These are phyloP conservation scores for Opisthocomus hoazin DNA, from an alignment of 2,113 vertebrate genomes.

Conservation along the genomic window DNA sequence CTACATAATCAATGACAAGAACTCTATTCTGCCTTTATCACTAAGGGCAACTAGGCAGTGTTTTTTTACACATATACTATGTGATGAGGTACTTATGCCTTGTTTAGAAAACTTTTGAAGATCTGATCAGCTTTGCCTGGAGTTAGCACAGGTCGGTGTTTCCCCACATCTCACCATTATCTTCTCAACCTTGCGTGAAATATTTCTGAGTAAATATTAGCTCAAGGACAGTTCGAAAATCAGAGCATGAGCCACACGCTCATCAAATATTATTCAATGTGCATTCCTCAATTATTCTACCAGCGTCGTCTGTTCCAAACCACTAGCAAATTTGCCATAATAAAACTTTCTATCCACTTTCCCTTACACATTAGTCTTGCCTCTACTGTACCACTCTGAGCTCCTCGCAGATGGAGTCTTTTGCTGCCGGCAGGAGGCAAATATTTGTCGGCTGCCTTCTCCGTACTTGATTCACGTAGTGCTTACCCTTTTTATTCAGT, in stretches of 20 bases:
- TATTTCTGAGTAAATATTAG: neutral
- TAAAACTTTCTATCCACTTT: slow-evolving; percentile 34
- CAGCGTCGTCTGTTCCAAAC: neutral
- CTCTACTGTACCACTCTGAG: neutral
- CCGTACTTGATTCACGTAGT: neutral
- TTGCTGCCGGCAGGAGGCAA: neutral
- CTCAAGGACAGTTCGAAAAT: neutral
- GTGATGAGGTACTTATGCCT: neutral
- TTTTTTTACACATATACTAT: neutral
- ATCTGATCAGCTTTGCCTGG: neutral
- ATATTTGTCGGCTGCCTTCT: neutral
- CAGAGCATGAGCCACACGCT: neutral
- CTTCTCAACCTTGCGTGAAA: neutral
- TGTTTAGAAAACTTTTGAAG: neutral
- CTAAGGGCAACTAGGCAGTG: neutral
- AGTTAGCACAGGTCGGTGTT: neutral
- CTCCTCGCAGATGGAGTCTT: neutral
- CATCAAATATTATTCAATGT: neutral
- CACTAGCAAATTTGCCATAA: slow-evolving; percentile 47
- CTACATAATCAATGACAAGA: neutral
- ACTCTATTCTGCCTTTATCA: neutral
- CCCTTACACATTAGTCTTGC: neutral
- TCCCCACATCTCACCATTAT: neutral
- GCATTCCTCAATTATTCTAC: neutral
- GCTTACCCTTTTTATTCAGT: neutral